Base-by-base conservation (phyloP, 2,113 vertebrate genomes). In the Porphyrio hochstetteri region DNA sequence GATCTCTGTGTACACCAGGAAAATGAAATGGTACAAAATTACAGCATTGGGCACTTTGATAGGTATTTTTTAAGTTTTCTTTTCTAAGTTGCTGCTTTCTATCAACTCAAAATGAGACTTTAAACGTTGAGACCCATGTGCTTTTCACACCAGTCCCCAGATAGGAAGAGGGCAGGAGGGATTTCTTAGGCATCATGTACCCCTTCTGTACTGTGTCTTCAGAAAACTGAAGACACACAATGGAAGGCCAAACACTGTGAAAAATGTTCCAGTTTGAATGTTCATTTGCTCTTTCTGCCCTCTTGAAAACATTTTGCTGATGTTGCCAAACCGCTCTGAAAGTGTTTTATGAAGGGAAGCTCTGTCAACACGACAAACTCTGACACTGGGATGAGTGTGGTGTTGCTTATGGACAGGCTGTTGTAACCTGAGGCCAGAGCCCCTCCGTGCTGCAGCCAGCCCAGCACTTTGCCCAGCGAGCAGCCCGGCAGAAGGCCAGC, bases 341-440 rank as follows among this genome's bases (percentile, higher is more conserved):
- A 84, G 33, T 65, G 52, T 71, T 95, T 79, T 86, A 38, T 82
- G 82, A 68, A 80, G 29, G 82, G 63, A 53, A 83, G 20, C 48
- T 92, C 81, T 92, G 60, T 87, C 86, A 84, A 94, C 90, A 64
- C 33, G 42, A 86, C 87, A 95, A 90, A 92, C 67, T 56, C 72
- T 75, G 71, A 64, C 70, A 70, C 61, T 53, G 64, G 61, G 72
- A 86, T 42, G 28, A 63, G 10, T 18, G 19, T 52, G n/a, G 1
- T 78, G 93, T 60, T 75, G 46, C 65, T 76, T 79, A 61, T 79
- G 88, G 28, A 17, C 53, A 18, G 44, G 44, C 44, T 64, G 44
- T 59, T 71, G 21, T 85, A 38, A 72, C 35, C 29, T 65, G 77
- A 92, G 82, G 56, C 90, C 61, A 23, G 48, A 48, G 48, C 42